A percentile compares a stretch with the other conserved stretches of the same genome.
Conservation (phyloP, 2,888 invertebrate species). For the Tenthredo amoena region DNA sequence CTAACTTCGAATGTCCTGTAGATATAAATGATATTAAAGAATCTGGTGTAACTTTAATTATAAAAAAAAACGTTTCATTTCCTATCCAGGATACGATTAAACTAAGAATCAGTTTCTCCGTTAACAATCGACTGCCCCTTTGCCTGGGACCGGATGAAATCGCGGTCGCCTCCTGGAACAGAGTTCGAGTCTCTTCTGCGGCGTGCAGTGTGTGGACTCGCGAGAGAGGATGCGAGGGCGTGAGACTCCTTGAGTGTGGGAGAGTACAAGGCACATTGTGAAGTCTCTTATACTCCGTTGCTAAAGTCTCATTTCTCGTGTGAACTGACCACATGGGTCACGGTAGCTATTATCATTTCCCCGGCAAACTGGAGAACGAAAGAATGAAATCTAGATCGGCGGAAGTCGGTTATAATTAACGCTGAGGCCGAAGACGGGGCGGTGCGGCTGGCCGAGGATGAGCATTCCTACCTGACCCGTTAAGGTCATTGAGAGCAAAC, state of each 20-base stretch:
- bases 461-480: conserved; percentile 64
- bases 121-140: neutral
- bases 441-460: conserved; percentile 56
- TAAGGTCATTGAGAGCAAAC: conserved; percentile 60
- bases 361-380: conserved; percentile 65
- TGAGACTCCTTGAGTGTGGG: conserved; percentile 78
- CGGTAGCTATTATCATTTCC: conserved; percentile 78
- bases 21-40: too few species aligned
- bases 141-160: conserved; percentile 18
- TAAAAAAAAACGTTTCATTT: neutral
- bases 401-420: conserved; percentile 78
- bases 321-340: conserved; percentile 79
- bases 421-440: conserved; percentile 65
- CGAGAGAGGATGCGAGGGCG: conserved; percentile 77
- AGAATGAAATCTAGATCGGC: conserved; percentile 79
- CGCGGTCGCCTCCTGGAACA: conserved; percentile 44
- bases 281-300: conserved; percentile 64
- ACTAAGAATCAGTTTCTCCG: neutral
- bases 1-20: neutral
- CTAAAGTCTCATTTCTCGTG: conserved; percentile 75
- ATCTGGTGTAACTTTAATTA: neutral
- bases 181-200: conserved; percentile 4
- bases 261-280: conserved; percentile 76
- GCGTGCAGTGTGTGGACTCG: conserved; percentile 59
- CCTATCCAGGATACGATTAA: neutral